Evolutionary conservation across 2,113 vertebrate species (phyloP), one percentile per base, ranked within the genome.

Genomic region (Xiphorhynchus elegans): DNA sequence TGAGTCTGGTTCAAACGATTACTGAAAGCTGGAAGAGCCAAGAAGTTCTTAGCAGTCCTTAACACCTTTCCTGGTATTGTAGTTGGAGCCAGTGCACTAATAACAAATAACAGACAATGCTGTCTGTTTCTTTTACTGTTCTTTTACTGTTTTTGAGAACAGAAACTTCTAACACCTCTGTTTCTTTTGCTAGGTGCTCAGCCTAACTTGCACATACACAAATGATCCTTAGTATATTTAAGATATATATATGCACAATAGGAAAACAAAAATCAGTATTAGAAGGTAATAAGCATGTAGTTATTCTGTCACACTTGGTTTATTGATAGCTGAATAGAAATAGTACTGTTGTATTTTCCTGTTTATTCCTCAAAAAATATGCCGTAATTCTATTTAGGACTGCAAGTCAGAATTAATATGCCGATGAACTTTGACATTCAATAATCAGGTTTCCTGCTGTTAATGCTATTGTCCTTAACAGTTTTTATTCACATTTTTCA

Each of bases 141-240:
- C 7, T 67, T 52, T 50, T 55, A 33, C 37, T 47, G 1, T 9
- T 56, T 87, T 59, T 81, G 25, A 50, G 42, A 77, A 47, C 8
- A 69, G 40, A 82, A 82, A 49, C 26, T 59, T 75, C 11, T 58
- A 28, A 55, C 10, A 31, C 3, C 23, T 40, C 6, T 49, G 7
- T n/a, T 60, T 86, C 37, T 81, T 77, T 83, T 80, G 6, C 28
- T 83, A 72, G 50, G 10, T 88, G 88, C n/a, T 95, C 37, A 63
- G 18, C 17, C 14, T 69, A 39, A 47, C 10, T 74, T 82, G 13
- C 11, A 66, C 17, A 29, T n/a, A 35, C 11, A 69, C 13, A 56
- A 69, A 31, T 15, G 73, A 18, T n/a, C 15, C 20, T 58, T 67
- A 55, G 8, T 24, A 14, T 58, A 17, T 81, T 70, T 79, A 35